Evolutionary conservation across 2,113 vertebrate genomes (phyloP), one percentile per base, ranked within the genome.

Genomic region (Cyanoliseus patagonus): DNA sequence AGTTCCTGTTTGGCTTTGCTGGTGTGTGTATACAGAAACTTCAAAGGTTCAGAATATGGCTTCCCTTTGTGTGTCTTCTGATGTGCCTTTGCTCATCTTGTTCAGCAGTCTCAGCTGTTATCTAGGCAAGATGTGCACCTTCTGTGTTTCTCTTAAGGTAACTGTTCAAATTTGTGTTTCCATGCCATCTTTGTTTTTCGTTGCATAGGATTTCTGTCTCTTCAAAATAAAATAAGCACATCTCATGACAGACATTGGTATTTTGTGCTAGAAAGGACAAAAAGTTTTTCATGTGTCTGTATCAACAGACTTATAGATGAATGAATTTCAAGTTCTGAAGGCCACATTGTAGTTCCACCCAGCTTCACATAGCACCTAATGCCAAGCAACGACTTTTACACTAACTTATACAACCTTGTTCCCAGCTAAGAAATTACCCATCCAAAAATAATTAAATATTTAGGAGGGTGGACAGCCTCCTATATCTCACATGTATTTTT

Each of bases 1-100:
- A 49, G 17, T 51, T 69, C 30, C 16, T 0, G 0, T 24, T 83
- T 86, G 47, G 2, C 9, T 86, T 78, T 75, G 6, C 19, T 41
- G 13, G 6, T 55, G 8, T 30, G 4, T 25, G 7, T 44, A 25
- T 35, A 4, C 19, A 49, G 74, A 73, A 83, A 16, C 4, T 23
- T 62, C 28, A 39, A 73, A 82, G 9, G 14, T 68, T 68, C 17
- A 70, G 55, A 46, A 18, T 16, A 53, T 11, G 1, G 31, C 24
- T 66, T 53, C 8, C 11, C 5, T 69, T 23, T 68, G 4, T 24
- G 6, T 47, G 18, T 73, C 35, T 68, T 64, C 57, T 68, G 22
- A 49, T 81, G 10, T 74, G 17, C 8, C 5, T 22, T 39, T 91
- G 39, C 16, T 53, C 44, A 41, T 27, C 11, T 69, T n/a, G 28